Conservation (phyloP, 2,888 invertebrate genomes). For the Pristionchus mayeri region DNA sequence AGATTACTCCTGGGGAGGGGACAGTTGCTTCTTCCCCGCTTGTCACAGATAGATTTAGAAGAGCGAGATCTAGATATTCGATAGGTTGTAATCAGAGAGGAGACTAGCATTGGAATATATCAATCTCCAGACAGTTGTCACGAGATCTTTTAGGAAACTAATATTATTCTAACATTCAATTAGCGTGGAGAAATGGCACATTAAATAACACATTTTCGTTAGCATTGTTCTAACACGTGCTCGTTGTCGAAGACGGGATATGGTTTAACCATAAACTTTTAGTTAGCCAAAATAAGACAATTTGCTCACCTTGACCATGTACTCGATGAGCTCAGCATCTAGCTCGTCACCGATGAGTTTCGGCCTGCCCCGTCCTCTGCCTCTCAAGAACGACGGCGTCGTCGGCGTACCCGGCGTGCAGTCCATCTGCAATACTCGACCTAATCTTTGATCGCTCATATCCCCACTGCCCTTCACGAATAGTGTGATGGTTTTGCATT, state of each 20-base stretch:
- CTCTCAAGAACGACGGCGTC: slow-evolving; percentile 61
- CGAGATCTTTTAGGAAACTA: not conserved
- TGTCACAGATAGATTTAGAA: slow-evolving; percentile 39
- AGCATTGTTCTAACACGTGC: too few relatives aligned
- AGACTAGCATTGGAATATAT: slow-evolving; percentile 24
- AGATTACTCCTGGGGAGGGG: slow-evolving; percentile 5
- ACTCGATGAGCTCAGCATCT: slow-evolving; percentile 74
- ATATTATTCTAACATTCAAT: too few relatives aligned
- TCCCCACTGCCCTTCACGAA: too few relatives aligned
- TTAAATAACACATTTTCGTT: too few relatives aligned
- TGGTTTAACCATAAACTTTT: too few relatives aligned
- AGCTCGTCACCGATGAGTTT: slow-evolving; percentile 76
- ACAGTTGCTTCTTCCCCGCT: slow-evolving; percentile 17
- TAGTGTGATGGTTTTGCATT: too few relatives aligned
- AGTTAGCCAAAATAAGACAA: too few relatives aligned
- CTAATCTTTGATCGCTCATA: not conserved
- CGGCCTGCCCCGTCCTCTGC: slow-evolving; percentile 74
- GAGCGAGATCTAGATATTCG: not conserved
- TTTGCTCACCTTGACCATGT: slow-evolving; percentile 68
- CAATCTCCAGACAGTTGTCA: slow-evolving; percentile 32
- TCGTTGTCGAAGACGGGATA: not conserved
- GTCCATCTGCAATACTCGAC: slow-evolving; percentile 46
- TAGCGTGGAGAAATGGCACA: too few relatives aligned
- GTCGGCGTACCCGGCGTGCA: slow-evolving; percentile 41
- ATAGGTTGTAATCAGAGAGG: slow-evolving; percentile 36